phyloP scores from a whole-genome alignment of 1,140 invertebrate species.

The Nixonia krombeini region DNA sequence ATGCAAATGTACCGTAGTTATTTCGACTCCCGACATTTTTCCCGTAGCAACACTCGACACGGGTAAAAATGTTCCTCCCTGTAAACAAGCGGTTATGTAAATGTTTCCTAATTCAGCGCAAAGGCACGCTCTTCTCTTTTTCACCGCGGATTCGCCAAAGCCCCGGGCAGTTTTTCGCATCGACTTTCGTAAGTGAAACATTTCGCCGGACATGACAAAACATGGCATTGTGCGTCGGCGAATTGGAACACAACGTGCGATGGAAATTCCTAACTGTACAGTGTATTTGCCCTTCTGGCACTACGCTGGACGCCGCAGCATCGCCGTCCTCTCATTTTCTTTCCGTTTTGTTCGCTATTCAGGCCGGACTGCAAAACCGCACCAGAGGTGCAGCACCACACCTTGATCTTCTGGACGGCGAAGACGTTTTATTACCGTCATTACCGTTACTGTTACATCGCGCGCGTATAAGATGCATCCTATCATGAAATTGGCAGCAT shows the following conservation, averaged over 20 bases:
- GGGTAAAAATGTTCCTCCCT: too few species aligned
- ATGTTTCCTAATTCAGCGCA: too few species aligned
- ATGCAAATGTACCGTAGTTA: too few species aligned
- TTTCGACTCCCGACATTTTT: too few species aligned
- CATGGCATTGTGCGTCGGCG: not conserved
- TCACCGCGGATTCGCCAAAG: too few species aligned
- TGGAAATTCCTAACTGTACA: conserved; percentile 43
- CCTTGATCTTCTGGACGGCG: conserved; percentile 22
- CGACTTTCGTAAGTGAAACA: too few species aligned
- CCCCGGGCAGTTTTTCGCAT: too few species aligned
- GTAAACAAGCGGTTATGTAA: too few species aligned
- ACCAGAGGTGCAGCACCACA: conserved; percentile 25
- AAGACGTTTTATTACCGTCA: conserved; percentile 46
- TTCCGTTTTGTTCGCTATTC: conserved; percentile 36
- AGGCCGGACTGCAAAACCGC: conserved; percentile 37
- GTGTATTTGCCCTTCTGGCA: conserved; percentile 27
- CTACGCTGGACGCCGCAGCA: too few species aligned
- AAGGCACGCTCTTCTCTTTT: too few species aligned
- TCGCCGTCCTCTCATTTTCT: conserved; percentile 25
- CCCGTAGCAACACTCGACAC: too few species aligned
- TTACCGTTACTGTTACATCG: conserved; percentile 42
- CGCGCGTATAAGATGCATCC: conserved; percentile 35
- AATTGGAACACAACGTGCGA: conserved; percentile 27
- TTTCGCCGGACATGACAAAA: too few species aligned
- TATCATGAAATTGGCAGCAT: conserved; percentile 43